Percentiles rank a stretch among this genome's conserved stretches.
Conservation (phyloP, 2,888 invertebrate species). For the Aromia moschata region DNA sequence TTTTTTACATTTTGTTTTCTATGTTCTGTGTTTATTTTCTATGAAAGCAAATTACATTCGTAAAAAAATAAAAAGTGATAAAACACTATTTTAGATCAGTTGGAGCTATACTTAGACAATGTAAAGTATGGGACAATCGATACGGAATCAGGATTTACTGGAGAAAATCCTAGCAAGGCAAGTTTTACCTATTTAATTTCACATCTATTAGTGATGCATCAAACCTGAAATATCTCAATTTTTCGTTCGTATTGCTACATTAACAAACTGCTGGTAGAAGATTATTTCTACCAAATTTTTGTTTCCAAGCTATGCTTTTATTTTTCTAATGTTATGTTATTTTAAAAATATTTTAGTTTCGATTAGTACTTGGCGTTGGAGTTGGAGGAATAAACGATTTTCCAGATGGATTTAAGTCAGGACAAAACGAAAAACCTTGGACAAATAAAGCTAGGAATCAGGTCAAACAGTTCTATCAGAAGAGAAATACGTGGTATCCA, state of each 20-base stretch:
- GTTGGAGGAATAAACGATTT: constrained; percentile 77
- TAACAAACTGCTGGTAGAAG: too few species aligned
- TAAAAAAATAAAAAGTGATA: too few species aligned
- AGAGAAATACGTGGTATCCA: constrained; percentile 67
- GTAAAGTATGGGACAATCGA: constrained; percentile 55
- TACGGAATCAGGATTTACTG: constrained; percentile 32
- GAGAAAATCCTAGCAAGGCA: constrained; percentile 32
- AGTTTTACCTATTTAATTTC: too few species aligned
- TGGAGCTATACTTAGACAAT: constrained; percentile 60
- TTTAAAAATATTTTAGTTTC: constrained; percentile 73
- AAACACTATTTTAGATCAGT: constrained; percentile 54
- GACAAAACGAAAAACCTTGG: constrained; percentile 71
- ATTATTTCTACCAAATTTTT: too few species aligned
- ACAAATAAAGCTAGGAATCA: constrained; percentile 68
- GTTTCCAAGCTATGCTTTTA: too few species aligned
- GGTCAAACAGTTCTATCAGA: constrained; percentile 70
- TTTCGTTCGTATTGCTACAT: too few species aligned
- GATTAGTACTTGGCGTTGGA: constrained; percentile 73
- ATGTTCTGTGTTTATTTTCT: too few species aligned
- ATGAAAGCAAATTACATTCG: too few species aligned
- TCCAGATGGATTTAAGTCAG: constrained; percentile 66
- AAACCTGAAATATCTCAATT: too few species aligned
- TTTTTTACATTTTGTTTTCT: too few species aligned
- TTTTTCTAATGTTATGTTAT: too few species aligned
- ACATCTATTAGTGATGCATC: too few species aligned